Conservation (phyloP, 2,797 vertebrate species). For the Otus scops region DNA sequence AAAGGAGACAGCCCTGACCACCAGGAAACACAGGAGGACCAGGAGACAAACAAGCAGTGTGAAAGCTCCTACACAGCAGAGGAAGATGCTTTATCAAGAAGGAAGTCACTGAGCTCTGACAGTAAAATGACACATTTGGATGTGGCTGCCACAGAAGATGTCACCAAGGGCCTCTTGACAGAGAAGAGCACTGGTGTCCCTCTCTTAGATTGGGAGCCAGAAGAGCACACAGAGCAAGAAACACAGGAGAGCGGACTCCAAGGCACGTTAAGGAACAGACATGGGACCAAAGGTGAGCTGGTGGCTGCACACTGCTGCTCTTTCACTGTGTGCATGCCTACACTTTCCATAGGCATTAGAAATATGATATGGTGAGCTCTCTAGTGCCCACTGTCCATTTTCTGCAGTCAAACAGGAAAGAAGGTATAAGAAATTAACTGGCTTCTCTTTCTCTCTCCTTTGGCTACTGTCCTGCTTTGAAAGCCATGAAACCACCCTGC, state of each 20-base stretch:
- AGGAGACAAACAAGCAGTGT: neutral
- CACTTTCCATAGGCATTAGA: neutral
- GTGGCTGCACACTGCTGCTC: neutral
- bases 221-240: neutral
- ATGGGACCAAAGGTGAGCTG: conserved; percentile 56
- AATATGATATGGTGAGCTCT: neutral
- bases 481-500: neutral
- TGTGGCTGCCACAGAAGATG: neutral
- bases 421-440: neutral
- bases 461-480: neutral
- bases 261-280: neutral
- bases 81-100: neutral
- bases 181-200: neutral
- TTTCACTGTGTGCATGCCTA: accelerated
- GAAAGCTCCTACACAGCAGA: neutral
- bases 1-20: neutral
- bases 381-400: neutral
- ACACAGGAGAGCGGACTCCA: neutral
- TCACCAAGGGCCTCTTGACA: neutral
- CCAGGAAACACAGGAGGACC: neutral
- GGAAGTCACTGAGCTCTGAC: neutral
- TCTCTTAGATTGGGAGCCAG: neutral
- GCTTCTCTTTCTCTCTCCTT: neutral
- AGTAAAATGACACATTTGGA: neutral
- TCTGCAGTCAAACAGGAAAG: neutral